A percentile compares a stretch with the other conserved stretches of the same genome.
Conservation (phyloP, 2,888 invertebrate species). For the Drosophila fulvimacula region DNA sequence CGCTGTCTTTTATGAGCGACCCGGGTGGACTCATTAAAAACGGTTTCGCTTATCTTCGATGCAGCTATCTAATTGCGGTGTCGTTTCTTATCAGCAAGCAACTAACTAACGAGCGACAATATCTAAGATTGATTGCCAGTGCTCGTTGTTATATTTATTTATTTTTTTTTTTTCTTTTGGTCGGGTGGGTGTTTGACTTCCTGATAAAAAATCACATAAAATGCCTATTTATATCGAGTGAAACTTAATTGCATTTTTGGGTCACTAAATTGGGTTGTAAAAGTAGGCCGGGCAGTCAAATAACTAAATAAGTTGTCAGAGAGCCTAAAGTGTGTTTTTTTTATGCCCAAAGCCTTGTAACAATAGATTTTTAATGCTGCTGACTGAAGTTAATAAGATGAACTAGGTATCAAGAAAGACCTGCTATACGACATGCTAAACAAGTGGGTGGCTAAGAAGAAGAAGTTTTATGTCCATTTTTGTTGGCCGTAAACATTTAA, state of each 20-base stretch:
- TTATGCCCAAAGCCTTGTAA: not conserved
- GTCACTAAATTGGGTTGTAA: constrained; percentile 73
- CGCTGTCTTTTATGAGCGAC: constrained; percentile 60
- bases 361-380: constrained; percentile 18
- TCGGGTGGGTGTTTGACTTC: constrained; percentile 40
- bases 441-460: constrained; percentile 34
- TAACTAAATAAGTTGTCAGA: constrained; percentile 21
- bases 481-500: constrained; percentile 39
- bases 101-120: constrained; percentile 69
- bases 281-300: constrained; percentile 47
- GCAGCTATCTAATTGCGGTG: constrained; percentile 76
- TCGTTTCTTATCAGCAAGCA: constrained; percentile 70
- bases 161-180: not conserved
- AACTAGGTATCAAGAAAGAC: constrained; percentile 10
- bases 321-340: constrained; percentile 2
- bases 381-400: constrained; percentile 2
- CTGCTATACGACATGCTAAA: constrained; percentile 1
- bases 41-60: constrained; percentile 63
- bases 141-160: constrained; percentile 21
- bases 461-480: constrained; percentile 21
- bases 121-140: constrained; percentile 74
- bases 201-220: constrained; percentile 73
- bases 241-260: constrained; percentile 77
- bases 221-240: constrained; percentile 75
- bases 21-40: constrained; percentile 67